Evolutionary conservation across 2,888 invertebrate genomes (phyloP), one percentile per base, ranked within the genome.

Genomic region (Eudasyphora cyanicolor): DNA sequence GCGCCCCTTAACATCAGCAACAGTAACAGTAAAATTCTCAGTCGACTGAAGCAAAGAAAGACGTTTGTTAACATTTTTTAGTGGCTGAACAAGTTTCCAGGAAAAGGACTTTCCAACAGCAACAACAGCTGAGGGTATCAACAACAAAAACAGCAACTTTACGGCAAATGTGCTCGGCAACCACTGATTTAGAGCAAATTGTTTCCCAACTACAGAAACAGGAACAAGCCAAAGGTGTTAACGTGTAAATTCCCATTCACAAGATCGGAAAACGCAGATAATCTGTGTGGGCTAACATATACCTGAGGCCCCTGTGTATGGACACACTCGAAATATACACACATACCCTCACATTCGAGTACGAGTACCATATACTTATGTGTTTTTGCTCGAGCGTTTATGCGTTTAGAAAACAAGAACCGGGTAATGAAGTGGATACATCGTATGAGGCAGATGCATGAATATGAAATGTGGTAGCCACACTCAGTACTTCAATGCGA

Each of bases 231-330:
- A 88, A 89, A 90, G 90, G 90, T 90, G 90, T 90, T 90, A 90
- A 90, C 88, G 90, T 90, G 90, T 89, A 90, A 90, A 90, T 89
- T 90, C 89, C 88, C 90, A 90, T 90, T 90, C 89, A 87, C 89
- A 87, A 88, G 88, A 88, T 88, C 87, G 86, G 87, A 84, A 82
- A 71, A 76, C 76, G 76, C 71, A 80, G 86, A 86, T 86, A 84
- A 71, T 80, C 76, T 73, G 77, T 49, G 69, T 75, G 70, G 84
- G 82, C 82, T 67, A 54, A 85, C 76, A 57, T 60, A 79, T 17
- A 51, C 27, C 32, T 49, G 6, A 69, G 12, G 24, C 35, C 4
- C 35, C n/a, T 17, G 24, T 3, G 29, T 27, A 32, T 29, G 27
- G 7, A 27, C 4, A 64, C 21, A 3, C 32, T 19, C 19, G n/a